phyloP scores from a whole-genome alignment of 92 coral and sea anemone genomes.

The Meandrina meandrites region DNA sequence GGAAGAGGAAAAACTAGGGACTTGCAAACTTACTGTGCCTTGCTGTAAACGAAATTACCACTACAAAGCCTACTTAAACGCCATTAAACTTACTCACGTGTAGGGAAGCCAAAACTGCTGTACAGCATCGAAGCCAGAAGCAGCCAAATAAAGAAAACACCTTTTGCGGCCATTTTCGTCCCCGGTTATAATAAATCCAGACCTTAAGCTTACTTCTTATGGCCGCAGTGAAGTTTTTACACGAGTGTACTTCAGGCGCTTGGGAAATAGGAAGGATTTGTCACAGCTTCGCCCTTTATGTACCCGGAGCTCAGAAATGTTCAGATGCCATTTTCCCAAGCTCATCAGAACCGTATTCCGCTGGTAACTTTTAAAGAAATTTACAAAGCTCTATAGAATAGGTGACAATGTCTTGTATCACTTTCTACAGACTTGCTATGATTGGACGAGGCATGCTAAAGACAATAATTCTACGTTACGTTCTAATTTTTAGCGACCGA shows the following conservation, averaged over 20 bases:
- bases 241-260: no score
- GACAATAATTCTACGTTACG: neutral
- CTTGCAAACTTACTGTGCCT: neutral
- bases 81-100: neutral
- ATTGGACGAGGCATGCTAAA: constrained; percentile 5
- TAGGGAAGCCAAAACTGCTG: neutral
- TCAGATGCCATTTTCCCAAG: constrained; percentile 44
- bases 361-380: neutral
- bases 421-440: neutral
- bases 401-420: neutral
- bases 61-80: neutral
- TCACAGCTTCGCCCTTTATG: neutral
- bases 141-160: neutral
- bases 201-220: neutral
- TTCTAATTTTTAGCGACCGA: neutral
- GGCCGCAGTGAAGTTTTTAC: neutral
- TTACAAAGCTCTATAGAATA: constrained; percentile 14
- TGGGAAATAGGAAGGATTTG: neutral
- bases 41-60: neutral
- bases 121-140: neutral
- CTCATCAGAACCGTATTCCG: neutral
- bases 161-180: constrained; percentile 3
- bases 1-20: neutral
- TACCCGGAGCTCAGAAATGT: neutral
- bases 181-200: neutral